Base-by-base conservation (phyloP, 2,797 vertebrate genomes). In the Danio tinwini region DNA sequence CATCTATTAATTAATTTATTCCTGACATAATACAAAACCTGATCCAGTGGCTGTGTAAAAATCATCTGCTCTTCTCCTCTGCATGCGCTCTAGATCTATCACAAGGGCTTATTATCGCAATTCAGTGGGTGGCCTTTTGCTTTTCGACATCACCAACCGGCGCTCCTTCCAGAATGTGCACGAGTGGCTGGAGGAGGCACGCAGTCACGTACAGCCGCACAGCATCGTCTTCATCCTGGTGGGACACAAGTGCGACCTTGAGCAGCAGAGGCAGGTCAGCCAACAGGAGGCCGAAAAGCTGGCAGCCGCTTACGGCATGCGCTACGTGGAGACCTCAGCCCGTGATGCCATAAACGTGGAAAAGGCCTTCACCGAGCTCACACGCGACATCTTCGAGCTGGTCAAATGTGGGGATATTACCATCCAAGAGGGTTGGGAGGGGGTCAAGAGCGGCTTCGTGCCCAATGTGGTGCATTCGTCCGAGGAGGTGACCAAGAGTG, bases 361-460 rank as follows among this genome's bases (percentile, higher is more conserved):
- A 92, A 96, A 97, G 82, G 98, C 98, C 92, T 99, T 99, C 94
- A 99, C 97, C 2, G 97, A 99, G 89, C 94, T 99, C 91, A 99
- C 98, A 37, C 94, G 95, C 40, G 98, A 99, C 88, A 99, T 99
- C 90, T 99, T 98, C 5, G 96, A 97, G 90, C 91, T 98, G 88
- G 98, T 99, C 88, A 97, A 97, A 88, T 92, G 94, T 45, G 98
- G 97, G 1, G 97, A 99, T 40, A 98, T 99, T 89, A 96, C 94
- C 0, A 98, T 99, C 91, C 98, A 99, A 91, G 98, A 99, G 91
- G 98, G 98, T 83, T 99, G 98, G 98, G 98, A 99, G 89, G 98
- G 98, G 44, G 97, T 99, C 87, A 99, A 99, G 94, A 99, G 98
- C 1, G 98, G 98, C 53, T 97, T 99, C 69, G 98, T 99, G 76